Base-by-base conservation (phyloP, 2,888 invertebrate species). In the Eulithis testata region DNA sequence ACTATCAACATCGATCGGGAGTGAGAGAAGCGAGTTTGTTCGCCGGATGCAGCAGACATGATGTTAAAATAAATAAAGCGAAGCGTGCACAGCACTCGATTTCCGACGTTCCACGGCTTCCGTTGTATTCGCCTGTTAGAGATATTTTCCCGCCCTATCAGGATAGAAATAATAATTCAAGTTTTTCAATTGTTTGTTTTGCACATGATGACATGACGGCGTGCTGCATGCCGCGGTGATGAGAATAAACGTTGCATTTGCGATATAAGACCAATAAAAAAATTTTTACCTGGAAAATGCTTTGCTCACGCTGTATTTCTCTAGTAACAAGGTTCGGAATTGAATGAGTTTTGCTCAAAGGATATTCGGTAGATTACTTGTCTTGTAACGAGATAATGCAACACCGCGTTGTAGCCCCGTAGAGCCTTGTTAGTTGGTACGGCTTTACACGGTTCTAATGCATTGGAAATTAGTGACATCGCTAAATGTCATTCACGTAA, bases 21-120 rank as follows among this genome's bases (percentile, higher is more conserved):
- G 56, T 44, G 56, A 44, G 51, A 51, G 51, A 44, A 59, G 51
- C 44, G 51, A 54, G 56, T 56, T 84, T 84, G 83, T 83, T 83
- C 80, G 74, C 85, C 88, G 90, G 90, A 90, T 84, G 85, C 80
- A 77, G 71, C 79, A 82, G 89, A 88, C 86, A 87, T 87, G 88
- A 89, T 85, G 88, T 89, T 89, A 84, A 90, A 90, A 90, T 90
- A 90, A 90, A 90, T 90, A 89, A 89, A 89, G 78, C 76, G 72
- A 71, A 66, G 71, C 71, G 68, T 81, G 79, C 78, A 81, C 81
- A 86, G 82, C 82, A 88, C 86, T 89, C 88, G 87, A 89, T 89
- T 85, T 90, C 88, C 89, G 87, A 84, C 82, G 82, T 82, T 78
- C 79, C 78, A 77, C 82, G 79, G 82, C 82, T 85, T 90, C 88